Percentiles rank a stretch among this genome's conserved stretches.
These are phyloP conservation scores for Pyrocephalus nanus DNA, from an alignment of 2,797 vertebrate genomes.

Conservation along the genomic window DNA sequence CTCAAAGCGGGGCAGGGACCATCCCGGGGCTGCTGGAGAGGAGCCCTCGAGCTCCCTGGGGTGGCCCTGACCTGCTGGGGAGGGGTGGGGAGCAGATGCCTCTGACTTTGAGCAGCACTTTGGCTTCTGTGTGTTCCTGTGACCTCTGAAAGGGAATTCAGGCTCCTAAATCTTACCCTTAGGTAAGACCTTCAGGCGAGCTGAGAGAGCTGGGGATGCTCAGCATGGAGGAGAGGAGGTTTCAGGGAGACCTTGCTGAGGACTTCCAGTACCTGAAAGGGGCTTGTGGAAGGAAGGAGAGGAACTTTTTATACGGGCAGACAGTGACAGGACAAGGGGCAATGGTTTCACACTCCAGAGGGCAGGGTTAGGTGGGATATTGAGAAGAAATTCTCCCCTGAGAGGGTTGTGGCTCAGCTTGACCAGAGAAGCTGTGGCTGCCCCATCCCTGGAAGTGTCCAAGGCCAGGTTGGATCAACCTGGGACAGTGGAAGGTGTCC, in stretches of 20 bases:
- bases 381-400: neutral
- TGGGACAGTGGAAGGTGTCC: fast-evolving
- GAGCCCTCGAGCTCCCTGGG: neutral
- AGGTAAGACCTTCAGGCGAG: neutral
- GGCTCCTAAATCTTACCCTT: neutral
- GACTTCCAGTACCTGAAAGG: neutral
- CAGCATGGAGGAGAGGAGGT: neutral
- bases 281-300: neutral
- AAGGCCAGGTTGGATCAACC: neutral
- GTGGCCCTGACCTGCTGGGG: neutral
- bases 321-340: no score
- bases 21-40: neutral
- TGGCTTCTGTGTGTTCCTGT: neutral
- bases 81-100: neutral
- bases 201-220: neutral
- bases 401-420: neutral
- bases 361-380: neutral
- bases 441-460: neutral
- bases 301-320: no score
- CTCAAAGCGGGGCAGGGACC: neutral
- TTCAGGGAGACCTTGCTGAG: neutral
- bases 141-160: neutral
- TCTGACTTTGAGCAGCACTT: neutral
- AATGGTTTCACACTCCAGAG: neutral
- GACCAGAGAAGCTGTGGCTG: neutral